These are phyloP conservation scores for Heliornis fulica DNA, from an alignment of 2,113 vertebrate genomes.

Conservation along the genomic window DNA sequence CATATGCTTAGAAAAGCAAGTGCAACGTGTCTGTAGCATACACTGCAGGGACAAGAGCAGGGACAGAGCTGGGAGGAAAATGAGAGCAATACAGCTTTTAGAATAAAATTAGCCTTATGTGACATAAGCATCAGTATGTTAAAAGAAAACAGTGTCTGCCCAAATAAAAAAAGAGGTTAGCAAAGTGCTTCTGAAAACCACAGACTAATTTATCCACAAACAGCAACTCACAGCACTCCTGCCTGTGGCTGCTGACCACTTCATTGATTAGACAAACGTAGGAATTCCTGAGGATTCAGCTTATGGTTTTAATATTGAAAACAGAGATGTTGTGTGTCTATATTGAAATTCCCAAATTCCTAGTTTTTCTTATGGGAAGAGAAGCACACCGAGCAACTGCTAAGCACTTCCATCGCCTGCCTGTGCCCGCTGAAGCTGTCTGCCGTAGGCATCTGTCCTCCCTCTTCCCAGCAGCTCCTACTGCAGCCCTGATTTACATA, in stretches of 20 bases:
- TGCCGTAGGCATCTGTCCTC: background rate
- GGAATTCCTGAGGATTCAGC: background rate
- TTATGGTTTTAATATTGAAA: background rate
- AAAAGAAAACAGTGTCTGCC: background rate
- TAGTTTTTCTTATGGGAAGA: background rate
- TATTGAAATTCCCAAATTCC: background rate
- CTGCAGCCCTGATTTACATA: background rate
- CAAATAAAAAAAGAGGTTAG: background rate
- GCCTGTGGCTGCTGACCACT: background rate
- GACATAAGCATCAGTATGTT: background rate
- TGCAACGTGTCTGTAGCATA: background rate
- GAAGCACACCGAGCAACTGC: background rate
- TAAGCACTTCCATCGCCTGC: background rate
- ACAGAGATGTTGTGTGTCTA: background rate
- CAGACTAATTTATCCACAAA: background rate
- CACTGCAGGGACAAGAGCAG: background rate
- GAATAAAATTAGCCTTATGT: background rate
- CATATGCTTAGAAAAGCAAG: background rate
- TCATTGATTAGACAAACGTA: background rate
- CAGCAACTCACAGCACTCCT: background rate
- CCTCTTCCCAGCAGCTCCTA: background rate
- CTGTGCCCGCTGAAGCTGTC: background rate
- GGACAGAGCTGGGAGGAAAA: background rate
- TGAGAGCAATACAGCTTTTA: background rate
- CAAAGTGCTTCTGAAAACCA: background rate